phyloP scores from a whole-genome alignment of 2,797 vertebrate genomes.

The Xiphorhynchus erythropygius region DNA sequence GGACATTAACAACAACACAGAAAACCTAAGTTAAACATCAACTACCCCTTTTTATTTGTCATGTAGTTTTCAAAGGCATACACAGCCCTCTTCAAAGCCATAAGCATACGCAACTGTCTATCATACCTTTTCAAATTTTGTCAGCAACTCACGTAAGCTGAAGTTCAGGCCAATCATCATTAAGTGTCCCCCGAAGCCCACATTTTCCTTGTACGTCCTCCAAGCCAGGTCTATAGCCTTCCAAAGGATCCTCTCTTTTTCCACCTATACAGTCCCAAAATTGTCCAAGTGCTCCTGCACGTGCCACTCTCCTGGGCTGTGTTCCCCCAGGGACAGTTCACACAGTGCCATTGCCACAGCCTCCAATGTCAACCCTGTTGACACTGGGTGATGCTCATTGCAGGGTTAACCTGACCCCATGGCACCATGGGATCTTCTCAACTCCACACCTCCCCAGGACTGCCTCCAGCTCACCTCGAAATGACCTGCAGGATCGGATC shows the following conservation, averaged over 20 bases:
- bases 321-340: slow-evolving; percentile 24
- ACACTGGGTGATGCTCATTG: neutral
- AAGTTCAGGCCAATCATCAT: slow-evolving; percentile 95
- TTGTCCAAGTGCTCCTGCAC: slow-evolving; percentile 4
- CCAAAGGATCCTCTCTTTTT: slow-evolving; percentile 20
- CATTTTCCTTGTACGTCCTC: slow-evolving; percentile 75
- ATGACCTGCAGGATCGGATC: slow-evolving; percentile 64
- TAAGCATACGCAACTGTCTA: slow-evolving; percentile 14
- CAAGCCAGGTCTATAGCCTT: slow-evolving; percentile 57
- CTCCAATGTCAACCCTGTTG: neutral
- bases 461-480: slow-evolving; percentile 70
- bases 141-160: slow-evolving; percentile 89
- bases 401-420: slow-evolving; percentile 62
- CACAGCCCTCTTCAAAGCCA: neutral
- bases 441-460: slow-evolving; percentile 42
- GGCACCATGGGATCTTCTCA: slow-evolving; percentile 38
- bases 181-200: slow-evolving; percentile 70
- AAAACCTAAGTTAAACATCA: neutral
- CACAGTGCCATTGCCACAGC: slow-evolving; percentile 45
- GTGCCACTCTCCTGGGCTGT: slow-evolving; percentile 31
- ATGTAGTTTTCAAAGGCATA: neutral
- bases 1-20: neutral
- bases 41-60: neutral
- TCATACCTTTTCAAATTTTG: slow-evolving; percentile 94
- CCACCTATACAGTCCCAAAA: slow-evolving; percentile 67